These are phyloP conservation scores for Schizotus pectinicornis DNA, from an alignment of 2,888 invertebrate species.

Conservation along the genomic window DNA sequence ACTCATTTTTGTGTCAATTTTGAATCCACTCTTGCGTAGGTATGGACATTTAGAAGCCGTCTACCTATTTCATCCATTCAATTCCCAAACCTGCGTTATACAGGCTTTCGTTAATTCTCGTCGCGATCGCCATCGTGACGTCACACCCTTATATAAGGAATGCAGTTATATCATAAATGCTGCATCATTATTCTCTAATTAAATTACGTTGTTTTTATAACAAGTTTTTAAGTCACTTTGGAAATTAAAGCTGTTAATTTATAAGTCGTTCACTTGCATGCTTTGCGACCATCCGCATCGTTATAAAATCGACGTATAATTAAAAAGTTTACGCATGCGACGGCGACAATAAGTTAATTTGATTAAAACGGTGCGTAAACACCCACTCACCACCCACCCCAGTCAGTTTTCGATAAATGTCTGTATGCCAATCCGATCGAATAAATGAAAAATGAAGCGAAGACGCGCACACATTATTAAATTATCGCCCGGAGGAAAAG, in stretches of 20 bases:
- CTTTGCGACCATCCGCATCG: constrained; percentile 14
- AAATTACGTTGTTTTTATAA: constrained; percentile 45
- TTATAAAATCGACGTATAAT: constrained; percentile 18
- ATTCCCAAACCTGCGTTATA: too few relatives aligned
- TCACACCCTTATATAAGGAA: constrained; percentile 11
- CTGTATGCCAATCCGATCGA: too few relatives aligned
- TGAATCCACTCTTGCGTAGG: too few relatives aligned
- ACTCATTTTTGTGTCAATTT: too few relatives aligned
- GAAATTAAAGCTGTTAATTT: constrained; percentile 39
- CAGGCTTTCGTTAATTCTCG: too few relatives aligned
- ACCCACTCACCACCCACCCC: too few relatives aligned
- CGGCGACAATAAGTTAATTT: background rate
- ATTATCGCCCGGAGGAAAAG: constrained; percentile 9
- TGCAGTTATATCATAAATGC: constrained; percentile 41
- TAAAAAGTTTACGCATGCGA: constrained; percentile 15
- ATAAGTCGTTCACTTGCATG: constrained; percentile 26
- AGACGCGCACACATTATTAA: constrained; percentile 22
- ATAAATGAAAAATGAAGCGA: constrained; percentile 21
- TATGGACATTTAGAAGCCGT: too few relatives aligned
- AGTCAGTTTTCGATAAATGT: too few relatives aligned
- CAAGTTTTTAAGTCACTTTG: constrained; percentile 40
- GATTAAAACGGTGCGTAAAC: constrained; percentile 14
- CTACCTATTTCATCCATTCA: too few relatives aligned
- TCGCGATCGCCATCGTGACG: too few relatives aligned
- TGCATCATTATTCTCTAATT: constrained; percentile 48